phyloP scores from a whole-genome alignment of 2,888 invertebrate genomes.

The Rhimphoctona megacephalus region DNA sequence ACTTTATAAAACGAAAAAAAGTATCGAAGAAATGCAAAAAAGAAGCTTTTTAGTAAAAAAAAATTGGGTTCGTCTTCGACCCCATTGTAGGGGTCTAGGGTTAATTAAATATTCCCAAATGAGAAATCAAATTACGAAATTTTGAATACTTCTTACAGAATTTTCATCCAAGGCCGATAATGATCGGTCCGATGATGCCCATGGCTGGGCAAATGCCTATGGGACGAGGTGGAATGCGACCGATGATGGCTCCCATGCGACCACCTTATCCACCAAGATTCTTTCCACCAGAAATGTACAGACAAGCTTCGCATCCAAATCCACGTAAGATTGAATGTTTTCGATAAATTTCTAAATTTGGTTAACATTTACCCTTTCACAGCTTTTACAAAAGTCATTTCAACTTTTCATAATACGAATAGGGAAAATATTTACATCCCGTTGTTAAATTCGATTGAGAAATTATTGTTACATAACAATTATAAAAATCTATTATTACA shows the following conservation, averaged over 20 bases:
- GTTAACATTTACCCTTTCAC: background rate
- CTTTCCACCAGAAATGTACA: slow-evolving; percentile 71
- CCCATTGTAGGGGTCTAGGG: too few species aligned
- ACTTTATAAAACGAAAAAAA: background rate
- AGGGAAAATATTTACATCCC: too few species aligned
- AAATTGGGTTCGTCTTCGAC: too few species aligned
- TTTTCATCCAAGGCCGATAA: slow-evolving; percentile 75
- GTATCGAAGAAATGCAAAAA: too few species aligned
- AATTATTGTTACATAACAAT: too few species aligned
- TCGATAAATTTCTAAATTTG: background rate
- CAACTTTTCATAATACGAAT: background rate
- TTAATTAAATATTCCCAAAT: background rate
- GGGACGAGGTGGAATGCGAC: slow-evolving; percentile 71
- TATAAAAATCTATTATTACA: background rate
- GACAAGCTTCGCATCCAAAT: slow-evolving; percentile 61
- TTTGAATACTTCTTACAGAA: slow-evolving; percentile 49
- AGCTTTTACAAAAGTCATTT: background rate
- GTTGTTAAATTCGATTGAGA: too few species aligned
- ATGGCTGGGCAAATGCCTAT: slow-evolving; percentile 73
- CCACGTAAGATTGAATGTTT: slow-evolving; percentile 36
- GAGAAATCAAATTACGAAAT: background rate
- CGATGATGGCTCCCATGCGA: slow-evolving; percentile 70
- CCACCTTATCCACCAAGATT: slow-evolving; percentile 75
- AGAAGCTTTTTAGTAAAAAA: too few species aligned
- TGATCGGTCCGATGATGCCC: slow-evolving; percentile 74